A percentile compares a stretch with the other conserved stretches of the same genome.
phyloP scores from a whole-genome alignment of 2,113 vertebrate species.

The Boulengeromyrus knoepffleri region DNA sequence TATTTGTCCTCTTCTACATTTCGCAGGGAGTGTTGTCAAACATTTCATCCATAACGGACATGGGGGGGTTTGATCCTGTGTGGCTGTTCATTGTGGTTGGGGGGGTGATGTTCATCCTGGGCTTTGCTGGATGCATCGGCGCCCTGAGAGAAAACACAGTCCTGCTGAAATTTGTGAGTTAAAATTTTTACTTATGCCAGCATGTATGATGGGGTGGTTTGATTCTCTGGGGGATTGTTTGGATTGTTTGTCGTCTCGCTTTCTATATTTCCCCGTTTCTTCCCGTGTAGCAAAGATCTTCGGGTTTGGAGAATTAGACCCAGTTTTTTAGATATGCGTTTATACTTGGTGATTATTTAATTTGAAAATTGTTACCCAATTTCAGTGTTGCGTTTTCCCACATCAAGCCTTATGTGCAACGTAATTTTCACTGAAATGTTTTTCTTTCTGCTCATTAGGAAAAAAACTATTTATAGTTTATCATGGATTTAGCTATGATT shows the following conservation, averaged over 20 bases:
- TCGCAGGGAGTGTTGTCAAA: conserved; percentile 81
- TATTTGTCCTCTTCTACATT: background rate
- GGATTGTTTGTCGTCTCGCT: background rate
- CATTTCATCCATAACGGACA: conserved; percentile 81
- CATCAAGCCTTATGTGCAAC: background rate
- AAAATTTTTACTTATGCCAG: background rate
- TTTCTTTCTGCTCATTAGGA: background rate
- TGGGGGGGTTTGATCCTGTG: conserved; percentile 83
- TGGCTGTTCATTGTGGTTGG: conserved; percentile 89
- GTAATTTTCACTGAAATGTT: background rate
- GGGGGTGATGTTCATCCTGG: conserved; percentile 81
- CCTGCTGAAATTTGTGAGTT: conserved; percentile 84
- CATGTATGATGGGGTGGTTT: background rate
- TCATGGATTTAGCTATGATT: background rate
- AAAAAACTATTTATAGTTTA: background rate
- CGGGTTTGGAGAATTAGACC: background rate
- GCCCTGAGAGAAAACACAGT: conserved; percentile 83
- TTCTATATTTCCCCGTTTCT: background rate
- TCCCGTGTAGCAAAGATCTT: background rate
- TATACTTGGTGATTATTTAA: background rate
- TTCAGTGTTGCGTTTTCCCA: background rate
- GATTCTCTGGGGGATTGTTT: background rate
- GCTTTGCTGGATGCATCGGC: conserved; percentile 86
- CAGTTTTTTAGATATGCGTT: background rate
- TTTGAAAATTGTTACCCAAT: background rate